A percentile compares a stretch with the other conserved stretches of the same genome.
Conservation (phyloP, 1,140 invertebrate species). For the Dolichoris vasculosae region DNA sequence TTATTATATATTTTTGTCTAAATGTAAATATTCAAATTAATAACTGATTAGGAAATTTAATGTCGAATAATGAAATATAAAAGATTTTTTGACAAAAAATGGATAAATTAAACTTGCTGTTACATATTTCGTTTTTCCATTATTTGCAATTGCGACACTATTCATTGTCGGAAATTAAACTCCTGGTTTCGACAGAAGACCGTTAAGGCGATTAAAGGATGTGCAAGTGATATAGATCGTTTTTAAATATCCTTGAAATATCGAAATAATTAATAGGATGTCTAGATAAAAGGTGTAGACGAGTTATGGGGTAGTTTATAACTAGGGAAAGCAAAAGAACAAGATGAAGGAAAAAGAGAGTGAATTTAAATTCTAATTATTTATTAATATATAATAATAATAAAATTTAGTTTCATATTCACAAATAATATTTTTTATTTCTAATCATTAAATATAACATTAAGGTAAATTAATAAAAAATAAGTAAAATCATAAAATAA, state of each 20-base stretch:
- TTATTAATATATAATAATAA: too few species aligned
- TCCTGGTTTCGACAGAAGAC: conserved; percentile 29
- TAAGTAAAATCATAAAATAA: too few species aligned
- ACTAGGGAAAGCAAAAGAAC: not conserved
- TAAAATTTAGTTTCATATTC: too few species aligned
- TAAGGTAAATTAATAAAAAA: too few species aligned
- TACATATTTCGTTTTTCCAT: not conserved
- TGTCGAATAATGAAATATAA: too few species aligned
- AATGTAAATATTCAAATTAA: too few species aligned
- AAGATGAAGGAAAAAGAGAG: too few species aligned
- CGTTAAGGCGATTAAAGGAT: conserved; percentile 44
- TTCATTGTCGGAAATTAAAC: conserved; percentile 23
- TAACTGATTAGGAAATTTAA: too few species aligned
- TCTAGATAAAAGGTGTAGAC: conserved; percentile 9
- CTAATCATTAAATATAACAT: too few species aligned
- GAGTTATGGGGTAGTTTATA: conserved; percentile 18
- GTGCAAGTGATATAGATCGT: conserved; percentile 17
- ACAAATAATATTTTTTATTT: too few species aligned
- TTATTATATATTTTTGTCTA: too few species aligned
- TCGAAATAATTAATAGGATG: conserved; percentile 44
- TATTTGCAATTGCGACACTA: conserved; percentile 23
- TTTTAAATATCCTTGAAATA: conserved; percentile 46
- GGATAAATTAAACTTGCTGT: not conserved
- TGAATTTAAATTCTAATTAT: too few species aligned
- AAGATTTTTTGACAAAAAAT: not conserved